Evolutionary conservation across 2,113 vertebrate genomes (phyloP).

Genomic region (Lathamus discolor): DNA sequence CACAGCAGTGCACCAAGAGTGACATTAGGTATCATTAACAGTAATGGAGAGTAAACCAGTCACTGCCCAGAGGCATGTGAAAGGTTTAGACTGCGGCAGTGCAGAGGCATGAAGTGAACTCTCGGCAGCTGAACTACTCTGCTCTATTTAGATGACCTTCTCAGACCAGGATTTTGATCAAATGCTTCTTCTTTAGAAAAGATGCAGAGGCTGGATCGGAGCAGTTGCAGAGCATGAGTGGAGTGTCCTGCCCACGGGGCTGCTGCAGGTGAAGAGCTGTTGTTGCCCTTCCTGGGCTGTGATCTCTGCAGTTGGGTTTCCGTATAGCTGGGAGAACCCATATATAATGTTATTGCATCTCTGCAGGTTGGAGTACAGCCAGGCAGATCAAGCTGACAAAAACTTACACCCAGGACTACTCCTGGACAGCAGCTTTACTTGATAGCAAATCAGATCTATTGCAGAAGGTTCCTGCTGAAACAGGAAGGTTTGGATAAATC

Average conservation of each 20-base stretch:
- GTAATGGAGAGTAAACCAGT: neutral
- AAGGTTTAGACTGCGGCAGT: neutral
- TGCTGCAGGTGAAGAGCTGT: neutral
- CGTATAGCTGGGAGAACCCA: neutral
- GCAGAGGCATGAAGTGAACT: neutral
- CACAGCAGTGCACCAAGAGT: accelerated
- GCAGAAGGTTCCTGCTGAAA: neutral
- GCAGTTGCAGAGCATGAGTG: neutral
- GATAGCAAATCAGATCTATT: neutral
- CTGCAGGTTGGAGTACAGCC: neutral
- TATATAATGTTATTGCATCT: accelerated
- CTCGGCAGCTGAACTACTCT: neutral
- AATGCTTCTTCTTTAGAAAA: neutral
- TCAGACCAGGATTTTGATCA: neutral
- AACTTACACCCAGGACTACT: neutral
- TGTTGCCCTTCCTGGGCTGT: neutral
- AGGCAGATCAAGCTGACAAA: neutral
- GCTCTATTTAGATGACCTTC: neutral
- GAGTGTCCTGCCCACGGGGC: too few species aligned
- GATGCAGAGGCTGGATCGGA: neutral
- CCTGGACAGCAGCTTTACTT: neutral
- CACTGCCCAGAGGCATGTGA: neutral
- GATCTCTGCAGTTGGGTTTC: neutral
- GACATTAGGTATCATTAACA: neutral
- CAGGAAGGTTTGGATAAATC: neutral